Base-by-base conservation (phyloP, 2,888 invertebrate genomes). In the Schrankia costaestrigalis region DNA sequence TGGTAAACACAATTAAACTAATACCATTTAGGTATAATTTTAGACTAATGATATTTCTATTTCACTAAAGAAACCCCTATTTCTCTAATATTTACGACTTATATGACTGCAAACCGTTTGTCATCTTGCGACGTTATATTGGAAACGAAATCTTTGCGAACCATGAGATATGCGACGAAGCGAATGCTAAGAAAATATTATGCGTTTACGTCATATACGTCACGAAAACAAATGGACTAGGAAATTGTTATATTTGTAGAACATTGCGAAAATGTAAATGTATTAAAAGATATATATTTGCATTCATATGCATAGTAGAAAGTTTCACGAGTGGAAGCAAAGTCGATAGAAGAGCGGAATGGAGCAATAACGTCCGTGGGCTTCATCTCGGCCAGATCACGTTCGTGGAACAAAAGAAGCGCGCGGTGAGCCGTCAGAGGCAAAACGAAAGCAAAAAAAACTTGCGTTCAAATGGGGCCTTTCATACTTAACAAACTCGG, bases 361-460 rank as follows among this genome's bases (percentile, higher is more conserved):
- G 62, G 57, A 77, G 78, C 70, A 79, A 78, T 81, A 80, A 74
- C 69, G 75, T 76, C 70, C 68, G 67, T 71, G 72, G 71, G 76
- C 72, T 79, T 78, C 80, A 80, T 80, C 80, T 78, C 76, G 76
- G 70, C 64, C 74, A 81, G 85, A 84, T 85, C 85, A 85, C 82
- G 85, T 82, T 77, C 78, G 66, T 64, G 63, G 74, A 83, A 84
- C 82, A 86, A 87, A 83, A 81, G 79, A 65, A 78, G 63, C 56
- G 73, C 69, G 69, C 71, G 56, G 66, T 71, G 76, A 72, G 69
- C 71, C 71, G 74, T 63, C 72, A 63, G 58, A 53, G 58, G 65
- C 58, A 71, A 75, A 78, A 74, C 57, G 72, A 72, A 56, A 73
- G 56, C 59, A 67, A 79, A 82, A 83, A 24, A 83, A 78, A 70